Evolutionary conservation across 2,888 invertebrate genomes (phyloP).

Genomic region (Hylaea fasciaria): DNA sequence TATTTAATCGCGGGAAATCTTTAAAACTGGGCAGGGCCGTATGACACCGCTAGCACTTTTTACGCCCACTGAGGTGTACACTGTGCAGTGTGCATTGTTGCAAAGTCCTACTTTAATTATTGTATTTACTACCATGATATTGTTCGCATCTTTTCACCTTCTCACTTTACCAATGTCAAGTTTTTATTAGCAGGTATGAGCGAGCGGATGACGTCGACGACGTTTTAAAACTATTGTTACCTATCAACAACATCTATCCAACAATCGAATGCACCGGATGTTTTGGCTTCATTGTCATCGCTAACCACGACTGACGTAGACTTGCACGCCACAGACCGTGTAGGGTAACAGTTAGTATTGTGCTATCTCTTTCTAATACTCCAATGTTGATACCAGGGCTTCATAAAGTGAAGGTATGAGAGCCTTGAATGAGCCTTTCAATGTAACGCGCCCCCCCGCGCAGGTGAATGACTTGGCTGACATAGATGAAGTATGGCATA

Average conservation of each 20-base stretch:
- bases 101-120: not conserved
- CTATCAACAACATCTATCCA: constrained; percentile 20
- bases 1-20: too few relatives aligned
- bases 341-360: constrained; percentile 5
- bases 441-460: constrained; percentile 54
- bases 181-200: not conserved
- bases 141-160: not conserved
- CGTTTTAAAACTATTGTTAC: constrained; percentile 8
- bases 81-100: too few relatives aligned
- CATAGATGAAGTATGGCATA: constrained; percentile 15
- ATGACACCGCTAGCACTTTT: too few relatives aligned
- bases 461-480: constrained; percentile 60
- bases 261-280: constrained; percentile 52
- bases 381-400: constrained; percentile 43
- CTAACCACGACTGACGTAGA: constrained; percentile 49
- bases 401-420: constrained; percentile 47
- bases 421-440: constrained; percentile 66
- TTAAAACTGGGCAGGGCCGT: too few relatives aligned
- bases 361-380: constrained; percentile 41
- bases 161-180: constrained; percentile 7
- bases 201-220: constrained; percentile 1
- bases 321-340: constrained; percentile 25
- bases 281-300: constrained; percentile 52
- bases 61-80: too few relatives aligned
- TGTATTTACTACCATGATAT: not conserved